Evolutionary conservation across 2,888 invertebrate genomes (phyloP).

Genomic region (Carpatolechia fugitivella): DNA sequence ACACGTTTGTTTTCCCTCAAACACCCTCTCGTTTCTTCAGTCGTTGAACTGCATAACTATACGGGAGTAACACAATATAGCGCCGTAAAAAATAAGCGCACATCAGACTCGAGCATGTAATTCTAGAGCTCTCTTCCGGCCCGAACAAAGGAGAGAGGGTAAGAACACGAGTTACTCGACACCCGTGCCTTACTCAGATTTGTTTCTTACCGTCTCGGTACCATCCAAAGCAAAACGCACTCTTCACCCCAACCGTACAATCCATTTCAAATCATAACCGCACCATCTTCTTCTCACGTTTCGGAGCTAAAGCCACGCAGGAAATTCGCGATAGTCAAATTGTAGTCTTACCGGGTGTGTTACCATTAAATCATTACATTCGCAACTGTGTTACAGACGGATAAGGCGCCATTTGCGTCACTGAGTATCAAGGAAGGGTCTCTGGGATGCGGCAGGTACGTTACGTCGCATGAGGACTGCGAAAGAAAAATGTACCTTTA

Average conservation of each 20-base stretch:
- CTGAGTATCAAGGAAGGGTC: slow-evolving; percentile 56
- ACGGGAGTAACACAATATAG: slow-evolving; percentile 73
- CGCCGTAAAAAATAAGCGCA: slow-evolving; percentile 78
- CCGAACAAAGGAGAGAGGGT: slow-evolving; percentile 78
- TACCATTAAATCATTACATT: slow-evolving; percentile 73
- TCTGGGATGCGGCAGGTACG: slow-evolving; percentile 65
- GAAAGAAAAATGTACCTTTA: slow-evolving; percentile 79
- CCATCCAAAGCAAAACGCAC: slow-evolving; percentile 52
- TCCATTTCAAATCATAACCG: slow-evolving; percentile 46
- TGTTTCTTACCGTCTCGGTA: slow-evolving; percentile 64
- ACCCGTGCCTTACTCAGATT: slow-evolving; percentile 78
- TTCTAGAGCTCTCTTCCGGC: slow-evolving; percentile 79
- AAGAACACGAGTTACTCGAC: slow-evolving; percentile 80
- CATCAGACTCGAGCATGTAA: slow-evolving; percentile 79
- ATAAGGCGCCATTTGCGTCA: slow-evolving; percentile 71
- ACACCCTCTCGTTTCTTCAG: slow-evolving; percentile 70
- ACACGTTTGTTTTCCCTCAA: slow-evolving; percentile 61
- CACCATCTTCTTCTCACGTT: slow-evolving; percentile 51
- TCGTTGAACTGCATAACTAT: slow-evolving; percentile 76
- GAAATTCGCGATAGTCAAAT: slow-evolving; percentile 80
- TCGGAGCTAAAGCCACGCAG: slow-evolving; percentile 55
- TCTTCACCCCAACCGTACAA: slow-evolving; percentile 46
- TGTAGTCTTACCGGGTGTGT: slow-evolving; percentile 76
- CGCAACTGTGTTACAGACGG: slow-evolving; percentile 66
- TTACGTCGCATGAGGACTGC: slow-evolving; percentile 72